Percentiles rank a stretch among this genome's conserved stretches.
These are phyloP conservation scores for Etheostoma cragini DNA, from an alignment of 2,113 vertebrate species.

Conservation along the genomic window DNA sequence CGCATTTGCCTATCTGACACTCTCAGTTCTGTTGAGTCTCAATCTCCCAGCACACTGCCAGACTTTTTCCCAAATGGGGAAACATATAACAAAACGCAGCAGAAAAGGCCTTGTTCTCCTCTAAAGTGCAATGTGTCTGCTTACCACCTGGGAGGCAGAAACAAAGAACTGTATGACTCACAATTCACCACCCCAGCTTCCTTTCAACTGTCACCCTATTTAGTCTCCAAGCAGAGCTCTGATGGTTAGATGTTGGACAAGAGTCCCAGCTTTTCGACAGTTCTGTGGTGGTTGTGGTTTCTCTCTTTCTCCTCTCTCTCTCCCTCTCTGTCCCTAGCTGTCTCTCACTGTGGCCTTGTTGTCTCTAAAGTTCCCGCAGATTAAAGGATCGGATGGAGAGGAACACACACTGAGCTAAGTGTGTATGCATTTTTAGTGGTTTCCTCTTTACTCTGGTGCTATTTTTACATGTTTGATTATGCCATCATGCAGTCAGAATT, in stretches of 20 bases:
- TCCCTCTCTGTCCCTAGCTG: slow-evolving; percentile 1
- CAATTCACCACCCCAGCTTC: slow-evolving; percentile 45
- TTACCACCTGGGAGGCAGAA: slow-evolving; percentile 60
- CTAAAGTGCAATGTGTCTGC: slow-evolving; percentile 47
- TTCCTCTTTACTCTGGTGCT: slow-evolving; percentile 55
- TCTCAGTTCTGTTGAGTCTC: slow-evolving; percentile 53
- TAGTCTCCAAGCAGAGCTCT: slow-evolving; percentile 34
- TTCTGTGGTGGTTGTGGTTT: slow-evolving; percentile 66
- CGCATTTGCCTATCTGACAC: slow-evolving; percentile 36
- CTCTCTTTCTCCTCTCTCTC: slow-evolving; percentile 23
- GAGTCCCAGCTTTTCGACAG: slow-evolving; percentile 66
- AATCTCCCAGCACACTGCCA: slow-evolving; percentile 31
- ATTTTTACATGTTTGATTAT: slow-evolving; percentile 66
- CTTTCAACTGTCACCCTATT: slow-evolving; percentile 64
- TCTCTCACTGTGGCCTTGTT: slow-evolving; percentile 35
- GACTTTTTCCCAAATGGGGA: slow-evolving; percentile 21
- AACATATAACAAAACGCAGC: slow-evolving; percentile 40
- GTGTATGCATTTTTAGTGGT: slow-evolving; percentile 59
- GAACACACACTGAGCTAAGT: slow-evolving; percentile 70
- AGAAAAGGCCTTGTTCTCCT: slow-evolving; percentile 43
- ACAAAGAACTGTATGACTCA: slow-evolving; percentile 57
- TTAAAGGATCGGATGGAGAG: slow-evolving; percentile 38
- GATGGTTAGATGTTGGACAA: slow-evolving; percentile 61
- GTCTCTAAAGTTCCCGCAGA: slow-evolving; percentile 37
- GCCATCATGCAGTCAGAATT: slow-evolving; percentile 59